Conservation (phyloP, 2,797 vertebrate genomes). For the Carapus acus region DNA sequence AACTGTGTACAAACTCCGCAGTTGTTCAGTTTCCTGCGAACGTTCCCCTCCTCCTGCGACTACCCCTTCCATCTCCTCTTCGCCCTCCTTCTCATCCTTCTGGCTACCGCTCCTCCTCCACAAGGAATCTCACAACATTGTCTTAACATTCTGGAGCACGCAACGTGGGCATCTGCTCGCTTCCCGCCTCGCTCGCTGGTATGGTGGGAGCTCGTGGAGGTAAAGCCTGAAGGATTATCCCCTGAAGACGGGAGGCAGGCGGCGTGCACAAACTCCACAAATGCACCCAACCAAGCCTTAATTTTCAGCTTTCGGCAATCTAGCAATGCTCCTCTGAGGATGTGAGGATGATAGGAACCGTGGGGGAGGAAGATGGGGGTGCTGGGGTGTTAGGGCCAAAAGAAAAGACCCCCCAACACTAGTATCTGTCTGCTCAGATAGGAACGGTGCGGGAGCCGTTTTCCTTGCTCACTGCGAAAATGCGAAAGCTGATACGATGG, state of each 20-base stretch:
- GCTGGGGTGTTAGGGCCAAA: conserved; percentile 37
- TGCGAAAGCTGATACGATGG: conserved; percentile 60
- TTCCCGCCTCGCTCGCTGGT: conserved; percentile 9
- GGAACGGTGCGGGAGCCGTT: conserved; percentile 49
- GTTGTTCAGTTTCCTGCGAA: conserved; percentile 32
- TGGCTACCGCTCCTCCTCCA: too few species aligned
- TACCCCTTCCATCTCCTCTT: conserved; percentile 12
- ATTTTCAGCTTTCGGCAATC: conserved; percentile 70
- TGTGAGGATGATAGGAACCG: conserved; percentile 57
- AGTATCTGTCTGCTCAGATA: conserved; percentile 40
- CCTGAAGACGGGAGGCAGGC: conserved; percentile 62
- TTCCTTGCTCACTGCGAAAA: conserved; percentile 26
- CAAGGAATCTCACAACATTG: conserved; percentile 41
- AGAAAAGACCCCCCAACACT: conserved; percentile 42
- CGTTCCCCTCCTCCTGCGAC: conserved; percentile 8
- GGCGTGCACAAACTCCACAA: conserved; percentile 64
- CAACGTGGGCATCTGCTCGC: conserved; percentile 4
- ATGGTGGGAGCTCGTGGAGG: conserved; percentile 45
- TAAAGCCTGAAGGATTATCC: conserved; percentile 63
- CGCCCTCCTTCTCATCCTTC: too few species aligned
- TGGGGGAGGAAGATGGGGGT: conserved; percentile 56
- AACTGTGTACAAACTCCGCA: conserved; percentile 37
- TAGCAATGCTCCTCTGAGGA: conserved; percentile 56
- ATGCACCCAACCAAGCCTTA: conserved; percentile 64
- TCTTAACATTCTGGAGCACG: conserved; percentile 36